Evolutionary conservation across 2,113 vertebrate species (phyloP), one percentile per base, ranked within the genome.

Genomic region (Pelecanoides urinatrix): DNA sequence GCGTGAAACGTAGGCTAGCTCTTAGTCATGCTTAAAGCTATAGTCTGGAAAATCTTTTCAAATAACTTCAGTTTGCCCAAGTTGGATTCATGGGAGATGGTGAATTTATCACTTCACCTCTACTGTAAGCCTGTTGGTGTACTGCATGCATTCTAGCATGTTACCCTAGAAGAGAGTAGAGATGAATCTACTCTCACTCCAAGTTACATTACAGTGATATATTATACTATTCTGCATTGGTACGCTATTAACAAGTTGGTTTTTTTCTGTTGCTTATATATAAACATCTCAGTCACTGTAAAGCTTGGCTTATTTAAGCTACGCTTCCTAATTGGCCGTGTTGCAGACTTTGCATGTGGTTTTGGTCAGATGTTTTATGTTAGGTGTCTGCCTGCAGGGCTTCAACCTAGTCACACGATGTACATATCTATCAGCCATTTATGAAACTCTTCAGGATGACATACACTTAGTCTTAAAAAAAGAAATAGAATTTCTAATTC

Each of bases 321-420:
- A 13, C 0, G 0, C 22, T 63, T 82, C 32, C 2, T 0, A 56
- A 21, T 17, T 77, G 20, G 13, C 27, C 20, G 44, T 70, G n/a
- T 44, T 77, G 23, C 17, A 76, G 58, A 15, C 26, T 77, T 94
- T 1, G 1, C 7, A 4, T 45, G 16, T 52, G 26, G 11, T 56
- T 89, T 89, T 76, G 26, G 45, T 94, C 23, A 56, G 9, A 29
- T 29, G 14, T 72, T 82, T 83, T 30, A 17, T 30, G 9, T 71
- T 82, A 18, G 21, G 13, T 68, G 14, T 68, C 38, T 93, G 20
- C 17, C 10, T 15, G 3, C 9, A 61, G 36, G 44, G 5, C 68
- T 66, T 89, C 68, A 77, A 7, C 29, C 7, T 84, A 44, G 34
- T 72, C 29, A 45, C 20, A 3, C 55, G 9, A 40, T 78, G 36